Evolutionary conservation across 2,888 invertebrate species (phyloP).

Genomic region (Andrena minutula): DNA sequence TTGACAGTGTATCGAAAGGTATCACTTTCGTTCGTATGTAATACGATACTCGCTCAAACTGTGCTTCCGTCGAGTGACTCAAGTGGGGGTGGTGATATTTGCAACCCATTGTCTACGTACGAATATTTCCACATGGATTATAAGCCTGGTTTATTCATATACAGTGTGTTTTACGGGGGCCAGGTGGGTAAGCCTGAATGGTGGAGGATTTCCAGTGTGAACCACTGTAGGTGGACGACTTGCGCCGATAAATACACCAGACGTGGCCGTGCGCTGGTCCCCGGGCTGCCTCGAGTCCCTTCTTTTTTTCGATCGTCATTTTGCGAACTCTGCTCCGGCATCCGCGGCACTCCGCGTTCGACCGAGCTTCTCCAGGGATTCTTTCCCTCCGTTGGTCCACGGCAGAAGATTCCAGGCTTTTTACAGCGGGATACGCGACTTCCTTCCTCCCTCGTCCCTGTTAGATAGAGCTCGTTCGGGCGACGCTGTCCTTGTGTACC

Average conservation of each 20-base stretch:
- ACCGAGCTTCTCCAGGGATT: slow-evolving; percentile 20
- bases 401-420: slow-evolving; percentile 73
- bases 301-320: slow-evolving; percentile 64
- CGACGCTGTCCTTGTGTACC: background rate
- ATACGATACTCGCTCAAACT: no score
- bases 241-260: slow-evolving; percentile 80
- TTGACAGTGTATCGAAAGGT: no score
- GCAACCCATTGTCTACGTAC: no score
- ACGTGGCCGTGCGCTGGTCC: slow-evolving; percentile 62
- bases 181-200: background rate
- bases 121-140: no score
- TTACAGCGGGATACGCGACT: slow-evolving; percentile 48
- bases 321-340: slow-evolving; percentile 72
- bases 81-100: no score
- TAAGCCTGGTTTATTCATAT: no score
- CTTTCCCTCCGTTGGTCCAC: slow-evolving; percentile 30
- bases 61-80: no score
- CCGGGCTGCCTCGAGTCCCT: slow-evolving; percentile 21
- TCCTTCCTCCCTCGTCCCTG: slow-evolving; percentile 9
- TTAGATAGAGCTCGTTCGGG: background rate
- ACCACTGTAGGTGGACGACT: slow-evolving; percentile 53
- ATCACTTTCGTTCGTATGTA: no score
- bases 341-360: slow-evolving; percentile 68
- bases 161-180: no score
- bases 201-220: background rate